Evolutionary conservation across 2,113 vertebrate species (phyloP).

Genomic region (Oenanthe oenanthe): DNA sequence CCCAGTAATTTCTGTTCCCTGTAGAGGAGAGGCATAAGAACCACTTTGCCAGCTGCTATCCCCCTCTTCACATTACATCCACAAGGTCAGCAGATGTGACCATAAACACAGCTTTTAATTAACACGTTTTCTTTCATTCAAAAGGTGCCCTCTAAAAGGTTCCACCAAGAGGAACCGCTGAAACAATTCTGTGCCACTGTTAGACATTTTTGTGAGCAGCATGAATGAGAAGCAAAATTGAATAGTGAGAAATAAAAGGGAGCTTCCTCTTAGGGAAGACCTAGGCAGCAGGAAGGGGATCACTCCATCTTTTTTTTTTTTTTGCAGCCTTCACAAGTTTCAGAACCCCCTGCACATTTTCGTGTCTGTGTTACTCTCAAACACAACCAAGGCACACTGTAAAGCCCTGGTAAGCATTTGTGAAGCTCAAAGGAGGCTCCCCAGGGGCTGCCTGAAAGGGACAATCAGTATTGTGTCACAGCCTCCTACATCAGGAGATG

Average conservation of each 20-base stretch:
- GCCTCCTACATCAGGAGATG: background rate
- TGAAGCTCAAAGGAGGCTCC: background rate
- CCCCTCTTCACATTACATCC: background rate
- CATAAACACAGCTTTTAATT: background rate
- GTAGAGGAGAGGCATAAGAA: background rate
- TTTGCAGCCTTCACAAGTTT: background rate
- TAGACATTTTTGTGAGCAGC: background rate
- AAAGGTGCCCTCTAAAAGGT: background rate
- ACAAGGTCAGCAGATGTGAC: background rate
- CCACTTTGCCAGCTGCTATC: background rate
- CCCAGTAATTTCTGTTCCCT: background rate
- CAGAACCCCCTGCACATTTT: background rate
- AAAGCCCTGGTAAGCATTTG: background rate
- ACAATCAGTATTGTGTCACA: background rate
- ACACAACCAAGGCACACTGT: background rate
- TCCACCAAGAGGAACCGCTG: background rate
- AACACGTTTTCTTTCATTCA: background rate
- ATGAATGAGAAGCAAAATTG: background rate
- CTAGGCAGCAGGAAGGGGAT: background rate
- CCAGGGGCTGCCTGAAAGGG: background rate
- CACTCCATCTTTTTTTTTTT: too few species aligned
- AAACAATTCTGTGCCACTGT: background rate
- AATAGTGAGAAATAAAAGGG: background rate
- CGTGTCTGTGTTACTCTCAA: rapidly evolving
- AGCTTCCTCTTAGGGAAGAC: background rate